These are phyloP conservation scores for Ovis aries DNA, from an alignment of 2,113 vertebrate genomes.

Conservation along the genomic window DNA sequence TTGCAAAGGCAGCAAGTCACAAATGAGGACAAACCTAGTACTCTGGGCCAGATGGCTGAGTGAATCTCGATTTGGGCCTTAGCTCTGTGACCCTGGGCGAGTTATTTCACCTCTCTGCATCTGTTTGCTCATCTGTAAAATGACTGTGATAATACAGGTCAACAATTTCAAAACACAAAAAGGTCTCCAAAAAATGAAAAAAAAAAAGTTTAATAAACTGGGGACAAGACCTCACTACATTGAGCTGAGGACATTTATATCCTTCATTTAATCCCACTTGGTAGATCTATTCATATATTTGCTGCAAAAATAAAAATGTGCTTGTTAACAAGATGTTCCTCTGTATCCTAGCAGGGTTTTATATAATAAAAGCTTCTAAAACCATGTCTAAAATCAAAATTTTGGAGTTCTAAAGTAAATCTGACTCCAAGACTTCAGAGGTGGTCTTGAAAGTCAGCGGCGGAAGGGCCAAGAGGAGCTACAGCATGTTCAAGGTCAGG, in stretches of 20 bases:
- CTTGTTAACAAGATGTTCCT: background rate
- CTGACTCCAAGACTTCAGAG: background rate
- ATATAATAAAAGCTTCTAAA: background rate
- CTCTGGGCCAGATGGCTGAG: background rate
- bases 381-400: background rate
- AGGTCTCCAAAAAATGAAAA: background rate
- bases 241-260: background rate
- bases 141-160: background rate
- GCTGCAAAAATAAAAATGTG: background rate
- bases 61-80: background rate
- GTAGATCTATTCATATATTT: background rate
- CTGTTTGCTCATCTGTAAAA: background rate
- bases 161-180: background rate
- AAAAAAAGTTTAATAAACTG: background rate
- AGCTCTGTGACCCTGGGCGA: background rate
- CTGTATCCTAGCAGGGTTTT: background rate
- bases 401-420: background rate
- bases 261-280: background rate
- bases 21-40: background rate
- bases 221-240: background rate
- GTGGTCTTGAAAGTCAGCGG: rapidly evolving
- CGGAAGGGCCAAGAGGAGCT: too few species aligned
- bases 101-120: background rate
- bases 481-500: too few species aligned
- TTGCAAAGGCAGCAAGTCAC: background rate